phyloP scores from a whole-genome alignment of 2,113 vertebrate genomes.

The Fregetta grallaria region DNA sequence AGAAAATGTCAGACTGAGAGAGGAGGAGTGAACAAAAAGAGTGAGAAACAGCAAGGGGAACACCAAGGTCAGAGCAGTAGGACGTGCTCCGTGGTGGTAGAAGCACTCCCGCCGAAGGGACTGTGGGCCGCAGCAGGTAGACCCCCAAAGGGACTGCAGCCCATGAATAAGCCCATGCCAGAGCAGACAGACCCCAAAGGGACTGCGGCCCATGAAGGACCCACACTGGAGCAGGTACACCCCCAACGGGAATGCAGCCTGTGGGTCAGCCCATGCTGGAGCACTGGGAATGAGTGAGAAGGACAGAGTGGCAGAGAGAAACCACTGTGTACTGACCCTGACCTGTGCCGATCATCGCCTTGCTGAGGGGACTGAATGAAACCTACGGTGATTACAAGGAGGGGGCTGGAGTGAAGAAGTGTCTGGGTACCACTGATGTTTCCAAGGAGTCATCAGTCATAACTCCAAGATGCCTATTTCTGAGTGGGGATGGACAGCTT shows the following conservation, averaged over 20 bases:
- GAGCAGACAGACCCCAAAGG: not conserved
- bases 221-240: no score
- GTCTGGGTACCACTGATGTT: not conserved
- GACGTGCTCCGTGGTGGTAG: not conserved
- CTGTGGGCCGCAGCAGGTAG: no score
- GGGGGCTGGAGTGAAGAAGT: not conserved
- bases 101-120: not conserved
- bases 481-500: not conserved
- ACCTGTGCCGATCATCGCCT: fast-evolving
- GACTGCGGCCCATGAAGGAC: not conserved
- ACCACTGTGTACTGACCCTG: not conserved
- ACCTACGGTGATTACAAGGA: no score
- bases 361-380: not conserved
- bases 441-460: not conserved
- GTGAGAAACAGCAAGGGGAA: not conserved
- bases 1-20: not conserved
- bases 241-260: not conserved
- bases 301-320: not conserved
- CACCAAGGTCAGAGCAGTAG: not conserved
- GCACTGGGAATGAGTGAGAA: not conserved
- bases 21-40: not conserved
- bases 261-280: not conserved
- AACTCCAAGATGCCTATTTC: not conserved
- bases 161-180: no score
- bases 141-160: no score